Base-by-base conservation (phyloP, 1,140 invertebrate genomes). In the Lasaia peninsularis region DNA sequence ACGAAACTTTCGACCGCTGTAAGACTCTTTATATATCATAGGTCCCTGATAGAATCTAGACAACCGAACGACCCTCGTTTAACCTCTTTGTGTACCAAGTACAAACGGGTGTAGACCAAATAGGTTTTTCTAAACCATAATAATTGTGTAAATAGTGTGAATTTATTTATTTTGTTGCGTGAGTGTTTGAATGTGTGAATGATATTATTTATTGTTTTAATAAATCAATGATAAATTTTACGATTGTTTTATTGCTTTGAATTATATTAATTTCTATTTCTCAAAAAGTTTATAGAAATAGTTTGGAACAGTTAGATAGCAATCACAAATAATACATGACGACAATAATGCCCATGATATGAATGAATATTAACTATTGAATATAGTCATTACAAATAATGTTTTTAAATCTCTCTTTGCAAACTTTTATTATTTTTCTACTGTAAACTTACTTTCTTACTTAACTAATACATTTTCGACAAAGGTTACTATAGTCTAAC, bases 141-240 rank as follows among this genome's bases (percentile, higher is more conserved):
- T 4, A 0, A 28, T n/a, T 65, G 67, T 86, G 85, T 88, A 88
- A 86, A 88, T 86, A 84, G 85, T 73, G 75, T 84, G 63, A 76
- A 76, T 71, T 85, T 86, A 88, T 86, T 88, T 88, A 86, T 85
- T 28, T 28, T 7, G 24, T 87, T 67, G 78, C n/a, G 62, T 61
- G 73, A 62, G 59, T 68, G 80, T 67, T 69, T 85, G 82, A 75
- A 73, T 80, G 80, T 65, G 65, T 82, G 81, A 71, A 63, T 84
- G 80, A 74, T 80, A 80, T 80, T 83, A 84, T 83, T 79, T 71
- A 73, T 75, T 63, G 69, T 85, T 83, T 81, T 81, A 86, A 86
- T 76, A 70, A 73, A 74, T 78, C 64, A 75, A 65, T 58, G 62
- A 69, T 69, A 56, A 57, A 56, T 52, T 58, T 24, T 52, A 59